phyloP scores from a whole-genome alignment of 1,140 invertebrate genomes.

The Bombus superbus region DNA sequence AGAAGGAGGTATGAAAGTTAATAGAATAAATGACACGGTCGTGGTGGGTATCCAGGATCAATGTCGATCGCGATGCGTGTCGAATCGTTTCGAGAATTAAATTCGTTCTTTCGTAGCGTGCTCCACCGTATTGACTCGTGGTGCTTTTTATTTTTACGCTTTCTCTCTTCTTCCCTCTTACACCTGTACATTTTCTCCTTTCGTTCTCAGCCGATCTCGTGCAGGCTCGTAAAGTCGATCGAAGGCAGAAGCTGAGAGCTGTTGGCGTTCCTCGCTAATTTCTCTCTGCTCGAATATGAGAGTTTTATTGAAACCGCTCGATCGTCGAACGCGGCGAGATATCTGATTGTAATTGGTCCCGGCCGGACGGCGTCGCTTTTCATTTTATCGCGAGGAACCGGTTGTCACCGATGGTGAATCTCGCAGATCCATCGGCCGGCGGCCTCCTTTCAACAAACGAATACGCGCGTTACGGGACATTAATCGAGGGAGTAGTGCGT shows the following conservation, averaged over 20 bases:
- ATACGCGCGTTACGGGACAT: not conserved
- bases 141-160: not conserved
- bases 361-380: conserved; percentile 1
- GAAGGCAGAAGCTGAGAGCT: not conserved
- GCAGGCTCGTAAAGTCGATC: conserved; percentile 20
- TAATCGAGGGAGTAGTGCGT: conserved; percentile 8
- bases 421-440: not conserved
- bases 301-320: conserved; percentile 10
- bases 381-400: conserved; percentile 42
- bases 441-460: not conserved
- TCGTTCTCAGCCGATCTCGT: not conserved
- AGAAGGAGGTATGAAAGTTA: conserved; percentile 43
- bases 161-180: not conserved
- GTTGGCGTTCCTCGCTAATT: conserved; percentile 25
- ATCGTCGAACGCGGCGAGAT: not conserved
- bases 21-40: conserved; percentile 67
- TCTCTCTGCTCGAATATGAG: conserved; percentile 10
- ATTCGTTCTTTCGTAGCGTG: conserved; percentile 33
- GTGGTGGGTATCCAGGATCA: conserved; percentile 41
- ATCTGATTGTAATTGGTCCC: conserved; percentile 25
- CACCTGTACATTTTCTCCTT: not conserved
- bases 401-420: conserved; percentile 25
- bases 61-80: conserved; percentile 36
- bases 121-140: not conserved
- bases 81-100: conserved; percentile 57